Evolutionary conservation across 2,888 invertebrate species (phyloP), one percentile per base, ranked within the genome.

Genomic region (Rhamphomyia laevipes): DNA sequence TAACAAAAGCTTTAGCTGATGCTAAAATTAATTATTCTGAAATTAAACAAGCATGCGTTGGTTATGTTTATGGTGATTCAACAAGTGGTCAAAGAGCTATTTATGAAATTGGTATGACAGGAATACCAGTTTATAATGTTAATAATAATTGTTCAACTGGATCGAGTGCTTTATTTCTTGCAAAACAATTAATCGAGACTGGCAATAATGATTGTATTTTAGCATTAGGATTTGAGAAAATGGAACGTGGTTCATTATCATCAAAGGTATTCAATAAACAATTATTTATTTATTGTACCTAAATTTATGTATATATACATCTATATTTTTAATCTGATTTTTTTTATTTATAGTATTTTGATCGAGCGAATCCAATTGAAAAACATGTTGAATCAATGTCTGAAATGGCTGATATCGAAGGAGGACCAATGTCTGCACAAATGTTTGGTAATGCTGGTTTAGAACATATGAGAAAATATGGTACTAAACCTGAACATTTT

Each of bases 61-160:
- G 94, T 33, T 96, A 91, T 70, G 94, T 94, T 31, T 93, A 88
- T 65, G 95, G 95, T 0, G 96, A 97, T 69, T 94, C 96, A 1
- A 91, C 94, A 4, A 82, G 86, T 69, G 99, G 97, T 0, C 99
- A 99, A 73, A 77, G 96, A 56, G 93, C 93, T 1, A 70, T 97
- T 9, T 97, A 97, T 68, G 86, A 90, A 66, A 76, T 96, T 40
- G 96, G 96, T 50, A 83, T 96, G 82, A 94, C 88, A 31, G 96
- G 96, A 40, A 94, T 97, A 56, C 97, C 97, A 5, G 84, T 99
- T 56, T 91, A 87, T 73, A 99, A 99, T 71, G 96, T 97, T 13
- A 97, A 99, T 73, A 99, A 99, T 67, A 96, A 96, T 64, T 99
- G 99, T 66, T 87, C 97, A 0, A 96, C 96, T 2, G 99, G 99